These are phyloP conservation scores for Lepidurus packardi DNA, from an alignment of 1,140 invertebrate species.

Conservation along the genomic window DNA sequence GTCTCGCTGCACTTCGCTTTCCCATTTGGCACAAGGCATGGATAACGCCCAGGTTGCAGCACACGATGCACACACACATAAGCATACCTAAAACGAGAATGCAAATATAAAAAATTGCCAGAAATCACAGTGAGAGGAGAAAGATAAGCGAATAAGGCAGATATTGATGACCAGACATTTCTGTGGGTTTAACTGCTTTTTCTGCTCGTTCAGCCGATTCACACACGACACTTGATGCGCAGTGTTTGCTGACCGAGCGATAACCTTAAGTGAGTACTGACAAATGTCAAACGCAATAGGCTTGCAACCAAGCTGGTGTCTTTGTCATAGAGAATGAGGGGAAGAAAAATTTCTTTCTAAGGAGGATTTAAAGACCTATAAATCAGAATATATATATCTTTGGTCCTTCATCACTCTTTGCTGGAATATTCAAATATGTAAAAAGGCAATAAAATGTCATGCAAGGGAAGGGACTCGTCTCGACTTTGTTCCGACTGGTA, in stretches of 20 bases:
- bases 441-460: not conserved
- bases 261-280: not conserved
- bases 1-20: constrained; percentile 45
- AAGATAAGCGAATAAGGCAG: not conserved
- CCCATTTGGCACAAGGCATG: constrained; percentile 57
- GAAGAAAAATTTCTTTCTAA: not conserved
- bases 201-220: not conserved
- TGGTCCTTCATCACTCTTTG: not conserved
- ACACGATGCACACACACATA: constrained; percentile 67
- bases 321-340: not conserved
- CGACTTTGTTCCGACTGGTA: not conserved
- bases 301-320: not conserved
- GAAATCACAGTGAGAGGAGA: not conserved
- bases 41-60: constrained; percentile 74
- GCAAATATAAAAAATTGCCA: not conserved
- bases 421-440: not conserved
- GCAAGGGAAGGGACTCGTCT: not conserved
- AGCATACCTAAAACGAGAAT: constrained; percentile 54
- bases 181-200: constrained; percentile 5
- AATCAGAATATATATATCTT: not conserved
- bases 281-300: constrained; percentile 19
- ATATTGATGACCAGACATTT: not conserved
- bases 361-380: not conserved
- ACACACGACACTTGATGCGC: not conserved
- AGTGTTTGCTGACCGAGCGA: constrained; percentile 1